Base-by-base conservation (phyloP, 2,888 invertebrate species). In the Atethmia centrago region DNA sequence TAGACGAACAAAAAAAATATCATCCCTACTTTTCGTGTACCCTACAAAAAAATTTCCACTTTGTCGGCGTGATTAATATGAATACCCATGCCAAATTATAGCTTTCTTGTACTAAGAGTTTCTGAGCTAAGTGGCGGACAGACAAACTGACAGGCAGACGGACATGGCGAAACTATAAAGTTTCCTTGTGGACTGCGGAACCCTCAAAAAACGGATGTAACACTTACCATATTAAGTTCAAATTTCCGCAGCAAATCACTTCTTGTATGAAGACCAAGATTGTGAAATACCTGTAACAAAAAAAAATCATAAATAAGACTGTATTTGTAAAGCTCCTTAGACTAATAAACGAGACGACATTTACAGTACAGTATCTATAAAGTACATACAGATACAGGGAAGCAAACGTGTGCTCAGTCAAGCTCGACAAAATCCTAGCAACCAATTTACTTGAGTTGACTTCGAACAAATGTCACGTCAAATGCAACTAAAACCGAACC, bases 271-370 rank as follows among this genome's bases (percentile, higher is more conserved):
- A 70, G 63, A 84, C 82, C 94, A 95, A 95, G 95, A 92, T 87
- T 93, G 94, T 94, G 95, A 93, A 91, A 92, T 95, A 95, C 94
- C 95, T 95, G 93, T 53, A 93, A 93, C 66, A 81, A 77, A 36
- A 40, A 25, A 0, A 16, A 25, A 61, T 31, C 19, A 4, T 10
- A 47, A 49, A 49, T 75, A 21, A 31, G 8, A 49, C 9, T 28
- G n/a, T 45, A 36, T 16, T 45, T 19, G 7, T 0, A 55, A 47
- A 77, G 1, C 36, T 70, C 21, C 36, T 51, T n/a, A 59, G 14
- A n/a, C 5, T 19, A 40, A 36, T 67, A 73, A 49, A 74, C 40
- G 1, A 59, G 59, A 49, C 69, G 3, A 42, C 19, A 62, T 55
- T 78, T 45, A 70, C 19, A 47, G 40, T 53, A 78, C 56, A 66